Conservation (phyloP, 2,888 invertebrate genomes). For the Synergus gifuensis region DNA sequence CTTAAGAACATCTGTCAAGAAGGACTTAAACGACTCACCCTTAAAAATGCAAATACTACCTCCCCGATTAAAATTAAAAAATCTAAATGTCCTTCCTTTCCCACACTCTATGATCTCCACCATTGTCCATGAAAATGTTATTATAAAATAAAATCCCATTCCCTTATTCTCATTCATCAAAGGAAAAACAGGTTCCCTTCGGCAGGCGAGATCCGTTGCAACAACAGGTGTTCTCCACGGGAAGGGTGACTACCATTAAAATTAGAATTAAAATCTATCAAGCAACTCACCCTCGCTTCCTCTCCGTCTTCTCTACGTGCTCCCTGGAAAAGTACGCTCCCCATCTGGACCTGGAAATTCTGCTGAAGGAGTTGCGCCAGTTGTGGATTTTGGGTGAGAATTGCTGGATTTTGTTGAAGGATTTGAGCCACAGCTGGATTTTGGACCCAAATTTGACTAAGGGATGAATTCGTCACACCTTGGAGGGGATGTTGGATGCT, state of each 20-base stretch:
- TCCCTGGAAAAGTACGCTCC: conserved; percentile 70
- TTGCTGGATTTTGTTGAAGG: conserved; percentile 74
- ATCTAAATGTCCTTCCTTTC: conserved; percentile 44
- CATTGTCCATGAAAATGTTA: conserved; percentile 26
- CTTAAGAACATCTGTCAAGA: conserved; percentile 22
- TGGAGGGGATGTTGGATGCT: conserved; percentile 59
- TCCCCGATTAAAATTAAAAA: conserved; percentile 26
- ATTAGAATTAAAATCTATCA: conserved; percentile 12
- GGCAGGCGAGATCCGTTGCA: background rate
- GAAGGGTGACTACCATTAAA: background rate
- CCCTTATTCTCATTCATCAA: conserved; percentile 28
- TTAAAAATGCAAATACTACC: conserved; percentile 32
- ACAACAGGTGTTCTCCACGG: conserved; percentile 12
- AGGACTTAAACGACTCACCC: conserved; percentile 5
- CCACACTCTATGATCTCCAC: conserved; percentile 14
- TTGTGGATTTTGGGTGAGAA: conserved; percentile 73
- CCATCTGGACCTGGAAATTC: conserved; percentile 75
- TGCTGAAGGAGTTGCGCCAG: conserved; percentile 74
- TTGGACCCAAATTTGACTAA: conserved; percentile 73
- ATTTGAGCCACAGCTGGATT: conserved; percentile 74
- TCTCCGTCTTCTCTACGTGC: conserved; percentile 68
- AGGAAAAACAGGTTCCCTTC: conserved; percentile 7
- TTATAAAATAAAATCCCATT: conserved; percentile 32
- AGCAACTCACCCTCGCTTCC: conserved; percentile 72
- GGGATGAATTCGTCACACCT: conserved; percentile 66